Evolutionary conservation across 2,797 vertebrate species (phyloP).

Genomic region (Lutjanus argentimaculatus): DNA sequence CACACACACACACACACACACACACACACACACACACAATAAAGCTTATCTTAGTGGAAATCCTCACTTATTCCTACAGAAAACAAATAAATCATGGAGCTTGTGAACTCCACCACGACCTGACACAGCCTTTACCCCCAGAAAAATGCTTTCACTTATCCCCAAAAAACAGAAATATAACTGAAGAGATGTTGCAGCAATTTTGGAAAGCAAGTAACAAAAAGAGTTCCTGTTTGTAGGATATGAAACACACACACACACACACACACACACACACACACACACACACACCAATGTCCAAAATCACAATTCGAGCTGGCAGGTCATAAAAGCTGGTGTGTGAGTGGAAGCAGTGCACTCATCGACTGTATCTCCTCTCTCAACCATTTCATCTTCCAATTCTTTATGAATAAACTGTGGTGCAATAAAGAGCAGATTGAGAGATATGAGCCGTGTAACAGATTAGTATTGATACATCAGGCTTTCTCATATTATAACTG

Average conservation of each 20-base stretch:
- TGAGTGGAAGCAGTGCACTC: not conserved
- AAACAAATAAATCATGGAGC: not conserved
- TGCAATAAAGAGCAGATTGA: not conserved
- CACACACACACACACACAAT: not conserved
- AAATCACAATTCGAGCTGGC: not conserved
- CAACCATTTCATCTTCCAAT: not conserved
- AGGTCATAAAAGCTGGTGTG: not conserved
- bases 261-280: not conserved
- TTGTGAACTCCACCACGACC: not conserved
- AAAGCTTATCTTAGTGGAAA: not conserved
- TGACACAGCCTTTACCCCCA: not conserved
- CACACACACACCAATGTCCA: not conserved
- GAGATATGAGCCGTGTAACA: not conserved
- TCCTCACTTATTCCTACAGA: not conserved
- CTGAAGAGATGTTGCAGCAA: not conserved
- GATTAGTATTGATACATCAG: not conserved
- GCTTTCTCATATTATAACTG: not conserved
- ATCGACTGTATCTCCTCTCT: not conserved
- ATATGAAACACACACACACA: not conserved
- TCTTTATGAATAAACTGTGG: not conserved
- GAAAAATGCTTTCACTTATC: not conserved
- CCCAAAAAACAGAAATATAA: not conserved
- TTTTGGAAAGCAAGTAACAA: no score
- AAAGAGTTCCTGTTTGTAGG: not conserved
- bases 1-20: constrained; percentile 1